phyloP scores from a whole-genome alignment of 2,797 vertebrate species.

The Sebastes steindachneri region DNA sequence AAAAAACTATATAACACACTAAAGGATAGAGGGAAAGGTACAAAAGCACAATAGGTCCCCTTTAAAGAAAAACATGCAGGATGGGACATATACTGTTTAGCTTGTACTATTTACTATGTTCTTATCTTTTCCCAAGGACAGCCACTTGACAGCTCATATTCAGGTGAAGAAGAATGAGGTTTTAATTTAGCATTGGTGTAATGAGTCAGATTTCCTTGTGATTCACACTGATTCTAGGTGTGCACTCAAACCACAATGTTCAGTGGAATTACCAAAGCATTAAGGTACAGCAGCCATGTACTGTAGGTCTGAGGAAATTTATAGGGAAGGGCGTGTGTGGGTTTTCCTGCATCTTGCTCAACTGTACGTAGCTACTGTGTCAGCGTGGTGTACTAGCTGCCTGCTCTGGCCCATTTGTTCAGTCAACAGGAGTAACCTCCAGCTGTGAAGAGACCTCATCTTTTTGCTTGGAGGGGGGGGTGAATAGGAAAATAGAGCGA shows the following conservation, averaged over 20 bases:
- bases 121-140: background rate
- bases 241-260: background rate
- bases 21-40: no score
- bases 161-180: background rate
- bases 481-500: conserved; percentile 29
- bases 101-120: background rate
- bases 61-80: background rate
- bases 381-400: conserved; percentile 24
- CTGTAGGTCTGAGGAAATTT: conserved; percentile 9
- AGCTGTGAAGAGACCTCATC: conserved; percentile 63
- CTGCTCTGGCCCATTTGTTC: conserved; percentile 62
- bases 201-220: background rate
- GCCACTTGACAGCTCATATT: background rate
- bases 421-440: conserved; percentile 69
- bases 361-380: conserved; percentile 13
- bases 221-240: background rate
- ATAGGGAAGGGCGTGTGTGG: background rate
- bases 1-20: no score
- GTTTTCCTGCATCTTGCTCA: conserved; percentile 14
- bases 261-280: background rate
- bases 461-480: conserved; percentile 23
- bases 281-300: background rate
- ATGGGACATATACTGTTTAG: no score
- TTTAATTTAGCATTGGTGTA: background rate
- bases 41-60: no score